phyloP scores from a whole-genome alignment of 1,140 invertebrate genomes.

The Panagrolaimus sp. region DNA sequence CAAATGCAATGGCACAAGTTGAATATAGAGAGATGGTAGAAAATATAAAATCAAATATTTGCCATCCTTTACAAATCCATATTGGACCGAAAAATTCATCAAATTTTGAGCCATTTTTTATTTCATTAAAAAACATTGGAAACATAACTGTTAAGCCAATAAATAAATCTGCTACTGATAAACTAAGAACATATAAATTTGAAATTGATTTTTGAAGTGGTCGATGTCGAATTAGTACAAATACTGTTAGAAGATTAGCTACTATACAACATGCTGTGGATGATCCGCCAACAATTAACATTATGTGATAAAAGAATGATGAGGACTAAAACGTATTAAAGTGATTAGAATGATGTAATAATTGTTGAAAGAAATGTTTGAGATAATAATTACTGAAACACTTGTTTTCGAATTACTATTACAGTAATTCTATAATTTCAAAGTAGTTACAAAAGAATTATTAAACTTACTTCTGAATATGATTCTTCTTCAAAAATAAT shows the following conservation, averaged over 20 bases:
- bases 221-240: constrained; percentile 13
- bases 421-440: no score
- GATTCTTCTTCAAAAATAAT: no score
- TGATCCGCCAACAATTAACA: background rate
- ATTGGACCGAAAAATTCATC: constrained; percentile 14
- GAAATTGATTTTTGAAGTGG: constrained; percentile 27
- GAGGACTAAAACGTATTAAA: no score
- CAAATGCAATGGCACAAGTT: constrained; percentile 35
- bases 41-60: constrained; percentile 26
- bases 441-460: no score
- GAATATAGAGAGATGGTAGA: constrained; percentile 33
- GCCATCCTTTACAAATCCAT: constrained; percentile 29
- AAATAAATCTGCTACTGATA: constrained; percentile 22
- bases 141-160: constrained; percentile 21
- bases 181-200: constrained; percentile 28
- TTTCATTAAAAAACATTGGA: constrained; percentile 16
- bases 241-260: constrained; percentile 23
- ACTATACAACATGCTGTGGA: constrained; percentile 18
- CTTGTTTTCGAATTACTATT: no score
- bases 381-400: no score
- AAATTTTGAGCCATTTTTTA: constrained; percentile 11
- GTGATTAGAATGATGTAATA: no score
- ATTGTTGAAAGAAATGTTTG: no score
- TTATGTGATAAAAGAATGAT: background rate
- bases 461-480: no score